Evolutionary conservation across 2,888 invertebrate genomes (phyloP).

Genomic region (Lasius fuliginosus): DNA sequence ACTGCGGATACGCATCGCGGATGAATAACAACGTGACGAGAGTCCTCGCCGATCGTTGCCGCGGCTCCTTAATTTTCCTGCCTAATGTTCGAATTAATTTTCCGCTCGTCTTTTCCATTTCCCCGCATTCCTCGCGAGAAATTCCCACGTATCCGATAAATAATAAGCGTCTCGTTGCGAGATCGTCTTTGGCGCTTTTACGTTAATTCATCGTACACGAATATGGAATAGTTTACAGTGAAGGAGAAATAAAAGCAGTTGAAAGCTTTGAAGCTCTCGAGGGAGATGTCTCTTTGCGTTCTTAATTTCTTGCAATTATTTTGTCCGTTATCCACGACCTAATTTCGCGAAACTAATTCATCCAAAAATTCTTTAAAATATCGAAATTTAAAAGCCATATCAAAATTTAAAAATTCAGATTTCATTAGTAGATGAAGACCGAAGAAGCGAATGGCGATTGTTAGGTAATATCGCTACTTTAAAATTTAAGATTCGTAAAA

Average conservation of each 20-base stretch:
- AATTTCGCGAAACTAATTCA: neutral
- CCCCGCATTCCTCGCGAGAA: neutral
- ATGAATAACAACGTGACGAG: slow-evolving; percentile 78
- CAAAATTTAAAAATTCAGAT: neutral
- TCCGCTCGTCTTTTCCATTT: slow-evolving; percentile 74
- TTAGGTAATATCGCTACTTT: neutral
- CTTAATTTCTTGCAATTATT: neutral
- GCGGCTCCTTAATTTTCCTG: slow-evolving; percentile 81
- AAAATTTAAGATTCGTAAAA: neutral
- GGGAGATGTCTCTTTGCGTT: neutral
- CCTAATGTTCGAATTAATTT: slow-evolving; percentile 83
- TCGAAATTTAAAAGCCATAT: neutral
- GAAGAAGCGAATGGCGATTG: neutral
- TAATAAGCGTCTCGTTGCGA: neutral
- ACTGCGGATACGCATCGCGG: slow-evolving; percentile 70
- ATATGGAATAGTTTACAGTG: neutral
- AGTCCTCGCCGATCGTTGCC: slow-evolving; percentile 69
- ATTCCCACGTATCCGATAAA: slow-evolving; percentile 19
- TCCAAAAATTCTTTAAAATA: neutral
- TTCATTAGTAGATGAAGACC: neutral
- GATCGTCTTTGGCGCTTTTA: neutral
- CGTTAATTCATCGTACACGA: neutral
- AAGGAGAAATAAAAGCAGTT: neutral
- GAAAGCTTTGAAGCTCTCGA: neutral
- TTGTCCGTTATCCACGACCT: neutral